These are phyloP conservation scores for Cetoscarus ocellatus DNA, from an alignment of 2,797 vertebrate species.

Conservation along the genomic window DNA sequence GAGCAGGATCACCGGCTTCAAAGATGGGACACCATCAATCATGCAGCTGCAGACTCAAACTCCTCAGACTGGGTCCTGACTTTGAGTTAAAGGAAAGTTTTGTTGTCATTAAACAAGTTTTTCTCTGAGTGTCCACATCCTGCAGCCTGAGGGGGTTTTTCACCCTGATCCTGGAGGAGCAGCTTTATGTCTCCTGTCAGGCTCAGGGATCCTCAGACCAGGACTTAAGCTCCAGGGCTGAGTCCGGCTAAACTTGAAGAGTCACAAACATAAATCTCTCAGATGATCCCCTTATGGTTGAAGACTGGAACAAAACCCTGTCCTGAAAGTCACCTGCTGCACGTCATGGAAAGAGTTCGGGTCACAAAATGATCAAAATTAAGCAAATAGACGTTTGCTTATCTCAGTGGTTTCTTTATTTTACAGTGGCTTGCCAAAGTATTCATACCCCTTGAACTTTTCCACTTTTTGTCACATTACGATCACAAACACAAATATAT, in stretches of 20 bases:
- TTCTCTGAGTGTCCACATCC: background rate
- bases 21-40: constrained; percentile 28
- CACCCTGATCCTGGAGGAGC: constrained; percentile 53
- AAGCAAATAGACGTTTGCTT: no score
- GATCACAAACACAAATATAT: no score
- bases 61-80: background rate
- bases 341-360: no score
- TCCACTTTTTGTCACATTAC: no score
- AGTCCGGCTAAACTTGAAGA: constrained; percentile 35
- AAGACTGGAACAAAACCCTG: no score
- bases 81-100: no score
- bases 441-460: no score
- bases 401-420: no score
- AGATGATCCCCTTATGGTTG: background rate
- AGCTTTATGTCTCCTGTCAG: constrained; percentile 54
- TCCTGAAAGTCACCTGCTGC: no score
- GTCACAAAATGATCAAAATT: no score
- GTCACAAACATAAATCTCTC: constrained; percentile 35
- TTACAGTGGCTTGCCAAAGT: no score
- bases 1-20: constrained; percentile 39
- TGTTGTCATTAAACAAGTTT: background rate
- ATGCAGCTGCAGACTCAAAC: constrained; percentile 17
- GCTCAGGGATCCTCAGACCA: constrained; percentile 28
- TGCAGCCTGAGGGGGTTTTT: background rate
- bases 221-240: constrained; percentile 40